Base-by-base conservation (phyloP, 2,113 vertebrate genomes). In the Carassius auratus region DNA sequence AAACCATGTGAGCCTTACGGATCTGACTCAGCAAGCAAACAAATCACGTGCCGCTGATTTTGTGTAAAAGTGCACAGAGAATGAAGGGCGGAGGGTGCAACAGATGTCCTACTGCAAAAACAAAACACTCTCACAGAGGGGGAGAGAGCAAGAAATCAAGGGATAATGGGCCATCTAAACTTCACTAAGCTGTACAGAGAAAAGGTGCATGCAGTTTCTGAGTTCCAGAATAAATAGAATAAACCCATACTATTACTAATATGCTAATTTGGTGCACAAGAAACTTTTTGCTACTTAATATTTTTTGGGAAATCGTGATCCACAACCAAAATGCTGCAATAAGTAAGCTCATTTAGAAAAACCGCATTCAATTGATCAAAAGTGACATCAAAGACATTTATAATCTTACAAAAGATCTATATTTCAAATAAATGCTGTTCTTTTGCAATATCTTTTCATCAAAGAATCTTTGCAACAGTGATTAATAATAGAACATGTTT, bases 31-130 rank as follows among this genome's bases (percentile, higher is more conserved):
- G 92, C 92, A 94, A 93, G 80, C 83, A 69, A 55, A 55, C 9
- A 2, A 42, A 86, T 92, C 92, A 94, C 90, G 91, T 92, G 94
- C 83, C 90, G 93, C 88, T 89, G 89, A 93, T 95, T 92, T 89
- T 86, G 93, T 93, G 83, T 86, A 48, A 92, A 86, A 90, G 84
- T 81, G 86, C 85, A 91, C 86, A 83, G 86, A 90, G 86, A 87
- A 45, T 48, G 83, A 68, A 83, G 76, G 86, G 69, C 9, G 69
- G 69, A 74, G 36, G 21, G n/a, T 15, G 73, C 73, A 75, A 75
- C 73, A 75, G 73, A 75, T 75, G 73, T 50, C 73, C n/a, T 75
- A 75, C 21, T 7, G 42, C 38, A 48, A 50, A 75, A 73, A 9
- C 69, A 73, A 73, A 75, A 75, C 3, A 75, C 21, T 75, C 71